A percentile compares a stretch with the other conserved stretches of the same genome.
Conservation (phyloP, 2,888 invertebrate species). For the Lasioglossum oenotherae region DNA sequence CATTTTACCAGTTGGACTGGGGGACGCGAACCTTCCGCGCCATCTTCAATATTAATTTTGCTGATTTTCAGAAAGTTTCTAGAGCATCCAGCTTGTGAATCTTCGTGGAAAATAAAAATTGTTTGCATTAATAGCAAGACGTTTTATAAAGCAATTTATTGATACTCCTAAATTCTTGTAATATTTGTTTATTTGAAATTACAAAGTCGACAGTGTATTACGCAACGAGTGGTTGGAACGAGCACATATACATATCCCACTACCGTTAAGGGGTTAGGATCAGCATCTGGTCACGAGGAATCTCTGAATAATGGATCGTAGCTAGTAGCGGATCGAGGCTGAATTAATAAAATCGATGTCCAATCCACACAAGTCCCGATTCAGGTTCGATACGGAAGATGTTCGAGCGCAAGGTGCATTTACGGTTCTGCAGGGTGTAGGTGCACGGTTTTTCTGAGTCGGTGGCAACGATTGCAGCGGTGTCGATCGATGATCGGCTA, state of each 20-base stretch:
- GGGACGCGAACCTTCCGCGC: too few species aligned
- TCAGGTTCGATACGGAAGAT: background rate
- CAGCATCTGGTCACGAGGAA: background rate
- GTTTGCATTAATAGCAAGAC: too few species aligned
- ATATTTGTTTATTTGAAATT: background rate
- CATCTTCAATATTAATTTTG: too few species aligned
- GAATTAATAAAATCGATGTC: constrained; percentile 1
- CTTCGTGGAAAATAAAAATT: too few species aligned
- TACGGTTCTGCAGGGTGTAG: background rate
- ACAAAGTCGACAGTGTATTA: background rate
- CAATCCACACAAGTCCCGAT: background rate
- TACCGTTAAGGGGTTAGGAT: background rate
- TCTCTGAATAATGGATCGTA: background rate
- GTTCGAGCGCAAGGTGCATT: constrained; percentile 1
- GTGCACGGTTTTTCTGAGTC: constrained; percentile 14
- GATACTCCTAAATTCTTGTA: background rate
- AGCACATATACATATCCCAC: background rate
- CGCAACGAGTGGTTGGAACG: background rate
- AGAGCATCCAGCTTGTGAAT: too few species aligned
- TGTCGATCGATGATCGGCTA: constrained; percentile 54
- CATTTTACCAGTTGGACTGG: too few species aligned
- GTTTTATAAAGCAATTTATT: too few species aligned
- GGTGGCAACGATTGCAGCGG: constrained; percentile 39
- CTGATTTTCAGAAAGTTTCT: too few species aligned
- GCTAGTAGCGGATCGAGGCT: background rate